Base-by-base conservation (phyloP, 1,140 invertebrate genomes). In the Brachionus paranguensis region DNA sequence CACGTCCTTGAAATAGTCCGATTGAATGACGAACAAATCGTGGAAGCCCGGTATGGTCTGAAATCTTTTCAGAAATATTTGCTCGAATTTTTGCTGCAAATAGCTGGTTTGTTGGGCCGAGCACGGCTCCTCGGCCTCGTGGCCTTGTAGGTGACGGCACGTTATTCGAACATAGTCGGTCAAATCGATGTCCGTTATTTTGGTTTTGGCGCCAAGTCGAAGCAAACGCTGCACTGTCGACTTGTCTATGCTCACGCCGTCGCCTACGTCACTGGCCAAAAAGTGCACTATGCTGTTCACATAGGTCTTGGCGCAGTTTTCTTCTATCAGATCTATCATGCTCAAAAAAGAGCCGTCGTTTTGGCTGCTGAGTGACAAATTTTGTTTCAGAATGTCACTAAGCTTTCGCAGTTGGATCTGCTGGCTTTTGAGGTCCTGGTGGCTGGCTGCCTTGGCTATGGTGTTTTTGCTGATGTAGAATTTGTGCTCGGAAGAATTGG, bases 11-110 rank as follows among this genome's bases (percentile, higher is more conserved):
- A 27, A 27, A 3, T 11, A 20, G 11, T 76, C 43, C 12, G 20
- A 20, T 76, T 76, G 43, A 53, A 76, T 47, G 33, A 81, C 64
- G 33, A 81, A 81, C 53, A 81, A 68, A 68, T 81, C 78, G 37
- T 60, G n/a, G 64, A 81, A 64, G 4, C 78, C 78, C 45, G 78
- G 53, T 12, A 81, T 20, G 6, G 17, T 17, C n/a, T 41, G 14
- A 27, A 81, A 81, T 43, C 43, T 2, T 45, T 81, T 81, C 7
- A 60, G 17, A 81, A 81, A 81, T 81, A 81, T 81, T 45, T 81
- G 12, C 11, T 64, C 24, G 20, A 81, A 81, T 81, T 64, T 68
- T 45, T 45, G 7, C 12, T 81, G 20, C 20, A 81, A 68, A 47
- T 81, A 41, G 27, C 27, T 27, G 3, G 3, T 24, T 64, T 24